Base-by-base conservation (phyloP, 2,113 vertebrate species). In the Labrus mixtus region DNA sequence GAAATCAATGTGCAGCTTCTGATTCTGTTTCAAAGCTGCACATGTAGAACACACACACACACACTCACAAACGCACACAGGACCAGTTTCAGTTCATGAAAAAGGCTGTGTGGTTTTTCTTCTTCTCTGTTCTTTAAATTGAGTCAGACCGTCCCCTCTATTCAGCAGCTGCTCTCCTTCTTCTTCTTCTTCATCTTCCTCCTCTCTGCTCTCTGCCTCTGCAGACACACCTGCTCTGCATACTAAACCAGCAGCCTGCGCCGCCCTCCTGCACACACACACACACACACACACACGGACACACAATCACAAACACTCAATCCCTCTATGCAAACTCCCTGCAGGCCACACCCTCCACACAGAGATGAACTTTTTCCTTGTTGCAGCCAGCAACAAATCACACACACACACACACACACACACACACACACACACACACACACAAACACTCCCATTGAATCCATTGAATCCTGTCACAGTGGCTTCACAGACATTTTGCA, bases 141-240 rank as follows among this genome's bases (percentile, higher is more conserved):
- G 55, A 54, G 61, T 75, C 70, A 67, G 43, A 63, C 45, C 0
- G 4, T 51, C 62, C 57, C 36, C 51, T 58, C 22, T 59, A 6
- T 68, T 73, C 54, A 17, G 25, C 73, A 37, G 69, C 66, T 45
- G 51, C 37, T 56, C 33, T 25, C 67, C 76, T 33, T 64, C 72
- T 67, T 90, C 75, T 72, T 83, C 76, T 33, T 64, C 72, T 67
- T 90, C 75, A 72, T 83, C 88, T 78, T 80, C 79, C 89, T 81
- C 79, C 33, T 82, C 77, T 75, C 66, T 51, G 69, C 76, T 77
- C 74, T 57, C 75, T 76, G 83, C 87, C 91, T 91, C 94, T 93
- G 94, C 94, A 95, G 94, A 92, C 92, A 93, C 94, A 95, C 94
- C 94, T 95, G 94, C 93, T 93, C 91, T 94, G 94, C 92, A 95